A percentile compares a stretch with the other conserved stretches of the same genome.
Conservation (phyloP, 2,113 vertebrate genomes). For the Maccullochella peelii region DNA sequence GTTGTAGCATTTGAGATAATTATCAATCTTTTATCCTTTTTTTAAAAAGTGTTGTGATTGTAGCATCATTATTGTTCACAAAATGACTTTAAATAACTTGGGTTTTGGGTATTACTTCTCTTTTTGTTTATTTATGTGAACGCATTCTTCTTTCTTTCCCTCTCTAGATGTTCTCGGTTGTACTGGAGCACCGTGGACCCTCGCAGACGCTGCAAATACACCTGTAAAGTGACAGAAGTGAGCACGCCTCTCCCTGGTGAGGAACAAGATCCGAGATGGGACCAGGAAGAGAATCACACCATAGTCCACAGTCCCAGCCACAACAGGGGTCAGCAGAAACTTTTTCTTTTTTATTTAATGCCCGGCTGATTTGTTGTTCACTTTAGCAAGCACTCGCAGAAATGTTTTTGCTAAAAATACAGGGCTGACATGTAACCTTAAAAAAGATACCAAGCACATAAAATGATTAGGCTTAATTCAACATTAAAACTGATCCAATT, state of each 20-base stretch:
- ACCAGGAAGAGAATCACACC: conserved; percentile 89
- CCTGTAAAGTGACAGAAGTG: conserved; percentile 89
- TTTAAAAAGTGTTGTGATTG: too few species aligned
- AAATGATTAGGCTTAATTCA: background rate
- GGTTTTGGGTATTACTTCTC: background rate
- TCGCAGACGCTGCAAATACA: conserved; percentile 89
- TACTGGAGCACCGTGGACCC: conserved; percentile 95
- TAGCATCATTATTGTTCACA: background rate
- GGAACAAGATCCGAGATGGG: conserved; percentile 76
- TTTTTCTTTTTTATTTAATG: background rate
- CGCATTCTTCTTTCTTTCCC: background rate
- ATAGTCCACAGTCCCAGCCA: conserved; percentile 88
- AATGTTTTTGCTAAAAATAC: background rate
- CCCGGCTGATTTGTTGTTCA: background rate
- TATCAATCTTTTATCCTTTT: too few species aligned
- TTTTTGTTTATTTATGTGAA: background rate
- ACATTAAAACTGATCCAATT: background rate
- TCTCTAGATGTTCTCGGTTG: conserved; percentile 89
- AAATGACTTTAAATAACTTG: background rate
- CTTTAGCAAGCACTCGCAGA: background rate
- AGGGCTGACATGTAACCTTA: background rate
- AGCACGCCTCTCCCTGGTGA: conserved; percentile 84
- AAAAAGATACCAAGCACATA: background rate
- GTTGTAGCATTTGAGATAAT: too few species aligned
- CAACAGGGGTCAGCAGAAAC: conserved; percentile 75